Evolutionary conservation across 2,888 invertebrate species (phyloP).

Genomic region (Timandra comae): DNA sequence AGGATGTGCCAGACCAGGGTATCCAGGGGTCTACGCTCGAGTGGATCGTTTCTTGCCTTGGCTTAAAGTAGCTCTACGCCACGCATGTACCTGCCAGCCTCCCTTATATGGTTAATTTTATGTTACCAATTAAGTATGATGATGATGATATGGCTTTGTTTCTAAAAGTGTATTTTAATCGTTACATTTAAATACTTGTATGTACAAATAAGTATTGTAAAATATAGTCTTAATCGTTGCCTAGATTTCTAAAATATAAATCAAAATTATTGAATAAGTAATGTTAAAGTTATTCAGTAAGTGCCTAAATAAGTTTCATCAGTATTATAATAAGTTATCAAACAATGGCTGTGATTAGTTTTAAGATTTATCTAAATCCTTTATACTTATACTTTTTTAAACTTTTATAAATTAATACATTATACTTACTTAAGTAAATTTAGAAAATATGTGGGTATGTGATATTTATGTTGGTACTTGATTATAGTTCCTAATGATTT

Average conservation of each 20-base stretch:
- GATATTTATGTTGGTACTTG: too few relatives aligned
- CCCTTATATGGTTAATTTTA: conserved; percentile 28
- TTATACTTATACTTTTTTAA: too few relatives aligned
- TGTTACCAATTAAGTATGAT: too few relatives aligned
- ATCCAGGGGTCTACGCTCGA: conserved; percentile 66
- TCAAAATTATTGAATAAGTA: background rate
- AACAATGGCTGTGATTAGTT: conserved; percentile 20
- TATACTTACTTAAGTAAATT: too few relatives aligned
- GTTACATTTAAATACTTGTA: too few relatives aligned
- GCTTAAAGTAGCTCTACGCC: conserved; percentile 58
- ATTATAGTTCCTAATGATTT: too few relatives aligned
- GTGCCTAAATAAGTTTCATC: background rate
- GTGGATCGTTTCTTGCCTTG: conserved; percentile 63
- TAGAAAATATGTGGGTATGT: too few relatives aligned
- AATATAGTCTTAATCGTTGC: too few relatives aligned
- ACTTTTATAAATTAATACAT: too few relatives aligned
- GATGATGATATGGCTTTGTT: too few relatives aligned
- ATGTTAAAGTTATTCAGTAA: background rate
- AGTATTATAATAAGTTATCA: background rate
- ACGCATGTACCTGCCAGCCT: conserved; percentile 59
- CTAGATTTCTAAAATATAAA: background rate
- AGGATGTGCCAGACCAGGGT: conserved; percentile 82
- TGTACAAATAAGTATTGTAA: too few relatives aligned
- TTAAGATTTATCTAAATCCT: background rate
- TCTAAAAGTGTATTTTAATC: too few relatives aligned